Conservation (phyloP, 2,888 invertebrate species). For the Drosophila eohydei region DNA sequence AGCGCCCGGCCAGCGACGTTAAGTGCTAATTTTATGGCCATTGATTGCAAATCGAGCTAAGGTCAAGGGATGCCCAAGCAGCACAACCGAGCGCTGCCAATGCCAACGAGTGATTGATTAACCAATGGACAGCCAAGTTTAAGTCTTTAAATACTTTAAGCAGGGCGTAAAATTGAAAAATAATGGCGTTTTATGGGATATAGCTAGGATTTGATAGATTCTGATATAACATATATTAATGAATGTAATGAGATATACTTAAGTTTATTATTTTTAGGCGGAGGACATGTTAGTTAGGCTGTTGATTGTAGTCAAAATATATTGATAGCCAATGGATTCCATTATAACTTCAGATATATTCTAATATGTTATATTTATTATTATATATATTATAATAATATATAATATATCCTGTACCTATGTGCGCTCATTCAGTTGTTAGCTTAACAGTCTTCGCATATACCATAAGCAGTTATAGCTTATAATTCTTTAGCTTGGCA, state of each 20-base stretch:
- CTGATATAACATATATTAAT: background rate
- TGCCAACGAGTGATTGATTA: slow-evolving; percentile 12
- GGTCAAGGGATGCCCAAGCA: slow-evolving; percentile 48
- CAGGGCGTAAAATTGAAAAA: background rate
- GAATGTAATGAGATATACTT: background rate
- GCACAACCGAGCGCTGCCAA: slow-evolving; percentile 12
- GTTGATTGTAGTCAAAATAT: no score
- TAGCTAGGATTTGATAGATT: background rate
- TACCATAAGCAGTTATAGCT: no score
- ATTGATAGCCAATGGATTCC: no score
- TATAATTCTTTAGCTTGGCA: no score
- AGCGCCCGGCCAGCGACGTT: slow-evolving; percentile 53
- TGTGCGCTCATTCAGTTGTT: no score
- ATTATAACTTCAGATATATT: no score
- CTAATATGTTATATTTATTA: no score
- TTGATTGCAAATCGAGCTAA: slow-evolving; percentile 50
- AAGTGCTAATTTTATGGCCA: slow-evolving; percentile 70
- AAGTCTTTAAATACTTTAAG: background rate
- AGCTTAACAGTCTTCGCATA: no score
- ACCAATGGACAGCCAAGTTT: slow-evolving; percentile 1
- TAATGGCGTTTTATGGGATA: background rate
- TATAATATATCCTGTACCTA: no score
- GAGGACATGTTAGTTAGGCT: no score
- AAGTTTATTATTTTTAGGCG: background rate
- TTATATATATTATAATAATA: no score